Conservation (phyloP, 2,888 invertebrate species). For the Clitarchus hookeri region DNA sequence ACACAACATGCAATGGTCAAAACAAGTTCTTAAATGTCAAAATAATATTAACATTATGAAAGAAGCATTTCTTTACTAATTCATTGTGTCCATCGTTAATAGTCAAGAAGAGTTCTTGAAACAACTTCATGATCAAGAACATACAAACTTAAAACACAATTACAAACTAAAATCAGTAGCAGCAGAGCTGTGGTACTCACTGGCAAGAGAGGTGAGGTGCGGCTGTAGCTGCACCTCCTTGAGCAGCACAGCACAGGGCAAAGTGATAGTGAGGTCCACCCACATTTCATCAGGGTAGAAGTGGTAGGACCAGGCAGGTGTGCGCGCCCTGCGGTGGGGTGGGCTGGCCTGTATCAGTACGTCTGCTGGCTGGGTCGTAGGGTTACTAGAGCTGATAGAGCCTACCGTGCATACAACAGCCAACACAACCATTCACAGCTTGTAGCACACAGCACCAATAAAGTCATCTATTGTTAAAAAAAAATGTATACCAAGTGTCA, state of each 20-base stretch:
- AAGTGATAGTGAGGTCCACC: constrained; percentile 81
- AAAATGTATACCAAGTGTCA: too few species aligned
- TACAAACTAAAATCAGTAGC: too few species aligned
- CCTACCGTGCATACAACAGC: constrained; percentile 52
- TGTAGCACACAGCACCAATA: background rate
- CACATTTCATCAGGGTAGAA: constrained; percentile 90
- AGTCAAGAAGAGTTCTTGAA: too few species aligned
- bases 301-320: constrained; percentile 95
- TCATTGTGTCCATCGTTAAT: too few species aligned
- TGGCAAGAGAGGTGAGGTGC: constrained; percentile 79
- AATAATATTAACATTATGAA: too few species aligned
- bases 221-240: constrained; percentile 88
- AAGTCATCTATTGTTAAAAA: too few species aligned
- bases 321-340: constrained; percentile 81
- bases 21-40: too few species aligned
- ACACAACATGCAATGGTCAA: too few species aligned
- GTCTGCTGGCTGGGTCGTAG: constrained; percentile 87
- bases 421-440: background rate
- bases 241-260: constrained; percentile 87
- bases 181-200: constrained; percentile 54
- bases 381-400: constrained; percentile 77
- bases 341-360: constrained; percentile 82
- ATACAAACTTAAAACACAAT: too few species aligned
- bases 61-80: too few species aligned
- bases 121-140: too few species aligned